These are phyloP conservation scores for Callipepla californica DNA, from an alignment of 2,113 vertebrate species.

Conservation along the genomic window DNA sequence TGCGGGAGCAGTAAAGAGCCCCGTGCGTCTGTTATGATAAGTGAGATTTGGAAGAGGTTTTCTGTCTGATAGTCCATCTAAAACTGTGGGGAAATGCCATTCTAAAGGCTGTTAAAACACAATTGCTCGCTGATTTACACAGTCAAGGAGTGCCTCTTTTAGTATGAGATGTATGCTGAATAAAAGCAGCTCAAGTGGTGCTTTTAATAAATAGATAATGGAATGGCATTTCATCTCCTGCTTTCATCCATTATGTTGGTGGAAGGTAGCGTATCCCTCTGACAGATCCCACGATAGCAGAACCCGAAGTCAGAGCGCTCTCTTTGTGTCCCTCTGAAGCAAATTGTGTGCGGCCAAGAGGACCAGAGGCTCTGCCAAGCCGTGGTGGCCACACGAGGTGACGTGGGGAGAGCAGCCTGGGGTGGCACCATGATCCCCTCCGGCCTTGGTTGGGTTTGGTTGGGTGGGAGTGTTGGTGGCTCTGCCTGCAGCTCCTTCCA, in stretches of 20 bases:
- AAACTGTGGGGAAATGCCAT: conserved; percentile 30
- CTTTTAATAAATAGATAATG: conserved; percentile 68
- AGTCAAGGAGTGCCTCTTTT: conserved; percentile 48
- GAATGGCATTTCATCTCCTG: conserved; percentile 63
- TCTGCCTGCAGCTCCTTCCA: background rate
- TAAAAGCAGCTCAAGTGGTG: conserved; percentile 63
- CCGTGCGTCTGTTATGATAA: conserved; percentile 13
- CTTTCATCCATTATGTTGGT: conserved; percentile 55
- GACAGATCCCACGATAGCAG: conserved; percentile 28
- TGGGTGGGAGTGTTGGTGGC: background rate
- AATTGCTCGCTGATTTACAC: conserved; percentile 54
- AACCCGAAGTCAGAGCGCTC: background rate
- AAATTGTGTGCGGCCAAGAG: background rate
- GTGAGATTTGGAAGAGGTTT: conserved; percentile 50
- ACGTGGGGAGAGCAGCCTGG: background rate
- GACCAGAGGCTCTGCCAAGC: background rate
- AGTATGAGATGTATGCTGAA: conserved; percentile 44
- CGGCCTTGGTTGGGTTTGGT: background rate
- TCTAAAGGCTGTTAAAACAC: conserved; percentile 27
- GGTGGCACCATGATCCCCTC: background rate
- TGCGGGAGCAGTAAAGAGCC: background rate
- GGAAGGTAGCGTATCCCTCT: background rate
- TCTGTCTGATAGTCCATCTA: conserved; percentile 50
- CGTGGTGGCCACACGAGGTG: background rate
- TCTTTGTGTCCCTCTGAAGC: background rate